Base-by-base conservation (phyloP, 64 coral and sea anemone genomes). In the Porites lutea region DNA sequence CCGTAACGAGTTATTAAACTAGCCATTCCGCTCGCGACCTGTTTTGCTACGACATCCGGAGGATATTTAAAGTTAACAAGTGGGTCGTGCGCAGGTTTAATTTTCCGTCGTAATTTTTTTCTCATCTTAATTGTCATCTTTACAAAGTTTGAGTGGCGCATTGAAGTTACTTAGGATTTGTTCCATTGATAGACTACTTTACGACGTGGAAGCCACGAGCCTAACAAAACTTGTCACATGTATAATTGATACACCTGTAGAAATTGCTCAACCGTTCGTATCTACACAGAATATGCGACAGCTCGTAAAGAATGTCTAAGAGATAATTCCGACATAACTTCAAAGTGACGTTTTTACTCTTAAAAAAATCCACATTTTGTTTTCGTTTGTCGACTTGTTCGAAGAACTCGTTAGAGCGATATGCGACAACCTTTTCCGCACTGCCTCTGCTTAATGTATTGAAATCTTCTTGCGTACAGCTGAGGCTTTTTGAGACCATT, bases 181-280 rank as follows among this genome's bases (percentile, higher is more conserved):
- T 71, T 14, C 7, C 7, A 59, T 13, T 59, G n/a, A 57, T 58
- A 78, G 75, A 55, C 75, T 51, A 78, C 57, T 78, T 78, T 55
- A 22, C 49, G 19, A 50, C 20, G 19, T 52, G 19, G 75, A 11
- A 46, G 50, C 54, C 75, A 78, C 75, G 51, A 55, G 49, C 49
- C 14, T 22, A 6, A 78, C 51, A 78, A 37, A 78, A n/a, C 19
- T 55, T 78, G 75, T 78, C 75, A 58, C 75, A 4, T 57, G 0
- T 78, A 21, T 78, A 52, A 78, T 78, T 78, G 18, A 78, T 78
- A 7, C n/a, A 53, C 75, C 52, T 78, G 50, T 78, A 22, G 12
- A 78, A 78, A 78, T 78, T 78, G 19, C 52, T 13, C 52, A 78
- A 78, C 75, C 52, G 75, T 78, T 78, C 8, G 75, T 55, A 18